Evolutionary conservation across 1,140 invertebrate genomes (phyloP).

Genomic region (Caenorhabditis remanei): DNA sequence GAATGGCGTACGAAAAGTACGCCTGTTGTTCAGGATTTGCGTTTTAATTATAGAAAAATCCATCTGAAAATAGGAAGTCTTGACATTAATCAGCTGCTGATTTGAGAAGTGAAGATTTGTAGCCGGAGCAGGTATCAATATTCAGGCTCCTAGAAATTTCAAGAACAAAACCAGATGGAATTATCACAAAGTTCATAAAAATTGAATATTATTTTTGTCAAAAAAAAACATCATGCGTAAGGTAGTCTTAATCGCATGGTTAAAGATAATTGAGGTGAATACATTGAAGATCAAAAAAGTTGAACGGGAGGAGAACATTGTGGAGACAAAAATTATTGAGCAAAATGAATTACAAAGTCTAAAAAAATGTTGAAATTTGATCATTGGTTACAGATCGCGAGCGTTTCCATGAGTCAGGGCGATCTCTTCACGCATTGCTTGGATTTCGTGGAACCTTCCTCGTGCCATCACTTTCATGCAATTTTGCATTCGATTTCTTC

Average conservation of each 20-base stretch:
- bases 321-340: constrained; percentile 40
- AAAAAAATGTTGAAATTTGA: not conserved
- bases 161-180: not conserved
- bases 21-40: constrained; percentile 25
- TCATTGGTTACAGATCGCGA: not conserved
- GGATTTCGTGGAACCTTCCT: constrained; percentile 75
- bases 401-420: constrained; percentile 30
- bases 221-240: not conserved
- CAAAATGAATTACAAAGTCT: constrained; percentile 44
- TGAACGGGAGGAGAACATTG: constrained; percentile 48
- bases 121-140: constrained; percentile 13
- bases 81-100: not conserved
- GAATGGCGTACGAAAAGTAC: constrained; percentile 30
- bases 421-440: constrained; percentile 71
- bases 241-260: not conserved
- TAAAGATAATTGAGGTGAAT: constrained; percentile 13
- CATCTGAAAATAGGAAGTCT: not conserved
- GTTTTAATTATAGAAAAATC: constrained; percentile 26
- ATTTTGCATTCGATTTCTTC: constrained; percentile 68
- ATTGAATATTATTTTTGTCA: constrained; percentile 20
- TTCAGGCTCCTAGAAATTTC: constrained; percentile 6
- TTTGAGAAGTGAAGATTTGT: not conserved
- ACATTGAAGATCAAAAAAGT: constrained; percentile 41
- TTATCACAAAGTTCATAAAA: constrained; percentile 55
- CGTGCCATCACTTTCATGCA: constrained; percentile 73